Conservation (phyloP, 1,140 invertebrate genomes). For the Oryzaephilus surinamensis region DNA sequence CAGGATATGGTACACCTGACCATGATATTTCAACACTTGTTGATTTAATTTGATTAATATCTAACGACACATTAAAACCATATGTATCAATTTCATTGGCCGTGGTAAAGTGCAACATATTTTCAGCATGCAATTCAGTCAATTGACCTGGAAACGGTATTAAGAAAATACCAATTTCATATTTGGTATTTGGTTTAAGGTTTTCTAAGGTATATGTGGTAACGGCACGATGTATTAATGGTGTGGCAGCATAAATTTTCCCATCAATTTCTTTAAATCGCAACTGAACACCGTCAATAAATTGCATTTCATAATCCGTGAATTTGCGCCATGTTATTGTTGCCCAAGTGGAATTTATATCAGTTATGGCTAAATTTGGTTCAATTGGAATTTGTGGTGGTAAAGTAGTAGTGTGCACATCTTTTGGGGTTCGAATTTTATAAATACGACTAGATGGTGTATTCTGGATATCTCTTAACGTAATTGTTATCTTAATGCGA, state of each 20-base stretch:
- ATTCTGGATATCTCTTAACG: slow-evolving; percentile 58
- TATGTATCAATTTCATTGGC: slow-evolving; percentile 45
- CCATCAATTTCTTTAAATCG: slow-evolving; percentile 60
- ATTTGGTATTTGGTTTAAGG: slow-evolving; percentile 57
- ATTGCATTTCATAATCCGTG: slow-evolving; percentile 62
- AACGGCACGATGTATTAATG: slow-evolving; percentile 64
- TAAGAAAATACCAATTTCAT: slow-evolving; percentile 66
- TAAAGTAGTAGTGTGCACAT: slow-evolving; percentile 39
- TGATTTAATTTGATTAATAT: slow-evolving; percentile 61
- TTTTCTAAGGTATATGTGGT: slow-evolving; percentile 61
- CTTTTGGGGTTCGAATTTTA: slow-evolving; percentile 52
- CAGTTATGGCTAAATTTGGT: slow-evolving; percentile 56
- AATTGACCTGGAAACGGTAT: slow-evolving; percentile 64
- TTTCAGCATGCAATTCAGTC: slow-evolving; percentile 58
- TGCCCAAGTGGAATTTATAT: slow-evolving; percentile 67
- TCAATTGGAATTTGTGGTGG: slow-evolving; percentile 58
- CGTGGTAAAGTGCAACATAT: slow-evolving; percentile 54
- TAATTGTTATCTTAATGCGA: slow-evolving; percentile 66
- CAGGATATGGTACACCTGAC: slow-evolving; percentile 73
- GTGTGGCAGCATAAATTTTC: slow-evolving; percentile 62
- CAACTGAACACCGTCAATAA: slow-evolving; percentile 61
- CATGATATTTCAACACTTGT: slow-evolving; percentile 66
- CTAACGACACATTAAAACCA: slow-evolving; percentile 65
- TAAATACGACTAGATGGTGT: slow-evolving; percentile 64
- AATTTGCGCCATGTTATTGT: slow-evolving; percentile 74